These are phyloP conservation scores for Nasonia longicornis DNA, from an alignment of 1,140 invertebrate genomes.

Conservation along the genomic window DNA sequence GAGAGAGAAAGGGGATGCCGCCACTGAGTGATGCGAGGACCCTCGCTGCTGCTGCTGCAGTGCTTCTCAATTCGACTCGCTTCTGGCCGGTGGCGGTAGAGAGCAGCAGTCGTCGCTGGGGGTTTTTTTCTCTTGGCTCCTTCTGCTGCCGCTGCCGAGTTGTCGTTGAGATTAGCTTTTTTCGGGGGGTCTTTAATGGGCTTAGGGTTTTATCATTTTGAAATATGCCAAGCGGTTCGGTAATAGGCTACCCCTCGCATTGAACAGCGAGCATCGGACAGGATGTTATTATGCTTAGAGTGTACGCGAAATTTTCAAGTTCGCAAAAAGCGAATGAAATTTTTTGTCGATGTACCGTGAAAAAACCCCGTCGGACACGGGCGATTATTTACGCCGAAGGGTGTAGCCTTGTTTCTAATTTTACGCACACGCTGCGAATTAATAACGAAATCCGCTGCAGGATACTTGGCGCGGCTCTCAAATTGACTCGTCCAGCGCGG, in stretches of 20 bases:
- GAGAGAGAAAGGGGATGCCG: constrained; percentile 38
- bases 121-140: constrained; percentile 15
- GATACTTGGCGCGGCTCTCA: background rate
- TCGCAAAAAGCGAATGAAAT: background rate
- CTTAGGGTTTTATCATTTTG: constrained; percentile 40
- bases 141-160: constrained; percentile 51
- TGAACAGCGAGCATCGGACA: background rate
- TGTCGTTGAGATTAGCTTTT: constrained; percentile 55
- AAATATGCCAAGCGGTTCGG: constrained; percentile 38
- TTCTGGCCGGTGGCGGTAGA: constrained; percentile 50
- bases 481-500: background rate
- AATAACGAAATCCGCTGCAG: background rate
- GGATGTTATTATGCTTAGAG: background rate
- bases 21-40: constrained; percentile 19
- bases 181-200: background rate
- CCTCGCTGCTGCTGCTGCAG: constrained; percentile 19
- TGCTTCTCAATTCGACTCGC: constrained; percentile 45
- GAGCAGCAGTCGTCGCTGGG: background rate
- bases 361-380: background rate
- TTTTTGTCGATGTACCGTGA: constrained; percentile 5
- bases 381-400: background rate
- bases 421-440: background rate
- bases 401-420: background rate
- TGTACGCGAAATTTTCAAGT: background rate
- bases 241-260: background rate